A percentile compares a stretch with the other conserved stretches of the same genome.
phyloP scores from a whole-genome alignment of 2,888 invertebrate species.

The Myathropa florea region DNA sequence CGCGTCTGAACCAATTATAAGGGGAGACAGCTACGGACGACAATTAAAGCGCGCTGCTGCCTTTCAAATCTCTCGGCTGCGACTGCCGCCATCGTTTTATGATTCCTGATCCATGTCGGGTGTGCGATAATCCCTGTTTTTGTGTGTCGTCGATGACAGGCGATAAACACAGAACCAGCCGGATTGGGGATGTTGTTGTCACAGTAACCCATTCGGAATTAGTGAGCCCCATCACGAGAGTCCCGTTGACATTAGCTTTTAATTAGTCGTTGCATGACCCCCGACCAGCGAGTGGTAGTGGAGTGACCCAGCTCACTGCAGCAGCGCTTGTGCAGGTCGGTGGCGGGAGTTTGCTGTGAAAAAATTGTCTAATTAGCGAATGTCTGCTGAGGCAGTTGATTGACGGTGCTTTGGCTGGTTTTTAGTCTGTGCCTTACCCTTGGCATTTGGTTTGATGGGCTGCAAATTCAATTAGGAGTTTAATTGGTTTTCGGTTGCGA shows the following conservation, averaged over 20 bases:
- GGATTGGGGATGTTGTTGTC: neutral
- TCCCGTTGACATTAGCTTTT: conserved; percentile 58
- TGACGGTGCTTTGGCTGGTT: neutral
- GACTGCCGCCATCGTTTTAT: neutral
- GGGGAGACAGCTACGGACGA: conserved; percentile 11
- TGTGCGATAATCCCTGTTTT: neutral
- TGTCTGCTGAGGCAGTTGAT: neutral
- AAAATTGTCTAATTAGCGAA: neutral
- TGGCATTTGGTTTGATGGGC: neutral
- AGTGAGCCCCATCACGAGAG: conserved; percentile 52
- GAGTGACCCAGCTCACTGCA: neutral
- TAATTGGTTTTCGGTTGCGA: too few relatives aligned
- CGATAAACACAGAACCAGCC: neutral
- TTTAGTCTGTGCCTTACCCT: neutral
- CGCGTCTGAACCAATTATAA: conserved; percentile 18
- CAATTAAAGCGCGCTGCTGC: conserved; percentile 5
- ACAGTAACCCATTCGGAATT: conserved; percentile 22
- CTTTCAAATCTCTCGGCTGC: neutral
- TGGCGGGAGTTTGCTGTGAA: neutral
- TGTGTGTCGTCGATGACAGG: neutral
- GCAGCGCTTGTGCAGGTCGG: too few relatives aligned
- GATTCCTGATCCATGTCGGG: neutral
- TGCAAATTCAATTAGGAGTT: neutral
- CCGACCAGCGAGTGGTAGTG: neutral
- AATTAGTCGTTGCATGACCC: conserved; percentile 39